Evolutionary conservation across 2,797 vertebrate genomes (phyloP).

Genomic region (Gorsachius magnificus): DNA sequence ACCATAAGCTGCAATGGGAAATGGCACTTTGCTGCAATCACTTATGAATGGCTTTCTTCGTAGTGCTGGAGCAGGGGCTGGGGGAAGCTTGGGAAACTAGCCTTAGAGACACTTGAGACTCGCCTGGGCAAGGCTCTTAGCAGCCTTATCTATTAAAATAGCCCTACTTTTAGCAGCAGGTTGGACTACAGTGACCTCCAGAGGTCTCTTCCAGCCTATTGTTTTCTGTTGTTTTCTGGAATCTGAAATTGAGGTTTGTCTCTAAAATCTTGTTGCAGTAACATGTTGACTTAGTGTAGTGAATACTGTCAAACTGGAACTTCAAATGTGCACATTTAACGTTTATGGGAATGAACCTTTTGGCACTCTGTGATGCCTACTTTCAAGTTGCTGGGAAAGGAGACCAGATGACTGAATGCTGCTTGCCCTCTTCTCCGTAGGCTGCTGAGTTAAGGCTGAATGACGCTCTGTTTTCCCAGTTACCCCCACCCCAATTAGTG

Average conservation of each 20-base stretch:
- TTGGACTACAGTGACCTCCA: constrained; percentile 60
- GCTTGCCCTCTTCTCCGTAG: neutral
- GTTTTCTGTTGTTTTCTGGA: neutral
- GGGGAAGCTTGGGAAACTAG: neutral
- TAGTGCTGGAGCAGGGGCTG: neutral
- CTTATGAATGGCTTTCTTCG: rapidly evolving
- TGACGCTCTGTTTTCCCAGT: neutral
- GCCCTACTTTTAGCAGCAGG: neutral
- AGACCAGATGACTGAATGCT: neutral
- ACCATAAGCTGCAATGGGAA: neutral
- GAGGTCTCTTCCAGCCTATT: constrained; percentile 47
- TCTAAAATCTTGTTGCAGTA: neutral
- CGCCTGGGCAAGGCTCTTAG: neutral
- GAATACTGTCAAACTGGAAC: neutral
- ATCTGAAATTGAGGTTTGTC: neutral
- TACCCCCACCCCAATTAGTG: neutral
- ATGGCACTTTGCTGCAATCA: neutral
- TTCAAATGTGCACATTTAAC: neutral
- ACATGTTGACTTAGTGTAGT: neutral
- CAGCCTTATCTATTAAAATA: neutral
- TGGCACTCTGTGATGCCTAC: neutral
- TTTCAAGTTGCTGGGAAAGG: neutral
- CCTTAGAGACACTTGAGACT: neutral
- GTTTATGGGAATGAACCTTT: neutral
- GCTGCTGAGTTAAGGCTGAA: neutral